Evolutionary conservation across 2,113 vertebrate species (phyloP).

Genomic region (Erythrocercus mccallii): DNA sequence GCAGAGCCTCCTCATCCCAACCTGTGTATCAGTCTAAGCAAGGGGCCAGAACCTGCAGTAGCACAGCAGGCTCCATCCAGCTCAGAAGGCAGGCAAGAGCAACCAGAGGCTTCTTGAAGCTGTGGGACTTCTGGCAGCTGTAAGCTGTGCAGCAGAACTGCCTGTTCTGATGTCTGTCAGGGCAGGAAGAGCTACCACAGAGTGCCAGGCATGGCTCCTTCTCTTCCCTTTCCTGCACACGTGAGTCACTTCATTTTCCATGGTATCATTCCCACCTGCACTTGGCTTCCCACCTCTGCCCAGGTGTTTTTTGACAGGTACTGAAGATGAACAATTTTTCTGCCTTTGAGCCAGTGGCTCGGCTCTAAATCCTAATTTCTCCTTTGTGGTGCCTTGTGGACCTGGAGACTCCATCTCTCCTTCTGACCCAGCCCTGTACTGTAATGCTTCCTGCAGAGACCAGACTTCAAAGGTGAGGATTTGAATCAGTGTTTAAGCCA

Average conservation of each 20-base stretch:
- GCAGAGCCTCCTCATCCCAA: background rate
- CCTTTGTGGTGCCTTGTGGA: background rate
- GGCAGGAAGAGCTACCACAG: background rate
- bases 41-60: background rate
- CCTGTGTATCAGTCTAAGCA: background rate
- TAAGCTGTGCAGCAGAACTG: background rate
- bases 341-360: background rate
- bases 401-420: background rate
- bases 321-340: background rate
- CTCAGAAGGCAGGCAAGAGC: background rate
- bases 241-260: background rate
- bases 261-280: background rate
- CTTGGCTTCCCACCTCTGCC: background rate
- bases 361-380: background rate
- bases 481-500: background rate
- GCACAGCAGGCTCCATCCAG: background rate
- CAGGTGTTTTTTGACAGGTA: background rate
- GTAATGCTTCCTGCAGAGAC: background rate
- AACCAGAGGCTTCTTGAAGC: background rate
- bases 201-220: background rate
- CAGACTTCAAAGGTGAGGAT: background rate
- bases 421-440: background rate
- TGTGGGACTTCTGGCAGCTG: background rate
- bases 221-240: background rate
- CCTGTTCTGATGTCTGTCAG: accelerated